phyloP scores from a whole-genome alignment of 2,797 vertebrate species.

The Emys orbicularis region DNA sequence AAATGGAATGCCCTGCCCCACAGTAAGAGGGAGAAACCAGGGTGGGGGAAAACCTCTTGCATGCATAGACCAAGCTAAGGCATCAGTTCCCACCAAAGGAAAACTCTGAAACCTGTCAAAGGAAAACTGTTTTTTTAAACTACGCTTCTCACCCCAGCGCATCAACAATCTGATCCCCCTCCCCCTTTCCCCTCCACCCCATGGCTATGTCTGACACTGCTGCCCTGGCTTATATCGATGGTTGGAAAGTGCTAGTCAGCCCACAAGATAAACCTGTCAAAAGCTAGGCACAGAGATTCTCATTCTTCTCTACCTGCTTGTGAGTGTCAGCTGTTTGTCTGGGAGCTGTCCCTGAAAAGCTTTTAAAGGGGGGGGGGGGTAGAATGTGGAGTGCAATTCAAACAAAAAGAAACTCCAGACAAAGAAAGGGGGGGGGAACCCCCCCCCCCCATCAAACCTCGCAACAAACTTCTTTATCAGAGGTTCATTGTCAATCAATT shows the following conservation, averaged over 20 bases:
- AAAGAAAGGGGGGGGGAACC: not conserved
- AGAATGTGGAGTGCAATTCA: conserved; percentile 30
- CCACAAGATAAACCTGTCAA: conserved; percentile 72
- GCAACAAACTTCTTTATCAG: conserved; percentile 84
- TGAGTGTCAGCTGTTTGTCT: conserved; percentile 67
- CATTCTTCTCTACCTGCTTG: conserved; percentile 72
- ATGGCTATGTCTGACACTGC: conserved; percentile 44
- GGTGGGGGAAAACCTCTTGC: conserved; percentile 34
- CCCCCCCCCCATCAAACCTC: conserved; percentile 72
- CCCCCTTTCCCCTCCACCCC: not conserved
- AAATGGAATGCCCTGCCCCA: not conserved
- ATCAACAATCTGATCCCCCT: conserved; percentile 3
- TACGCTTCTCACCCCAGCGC: conserved; percentile 47
- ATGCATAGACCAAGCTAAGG: not conserved
- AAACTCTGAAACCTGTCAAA: not conserved
- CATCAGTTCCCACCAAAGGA: conserved; percentile 15
- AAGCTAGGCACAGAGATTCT: conserved; percentile 2
- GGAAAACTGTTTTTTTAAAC: conserved; percentile 24
- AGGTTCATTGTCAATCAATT: conserved; percentile 88
- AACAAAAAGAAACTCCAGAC: conserved; percentile 19
- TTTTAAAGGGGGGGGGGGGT: conserved; percentile 33
- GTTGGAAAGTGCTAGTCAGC: conserved; percentile 52
- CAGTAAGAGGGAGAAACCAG: not conserved
- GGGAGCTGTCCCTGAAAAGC: conserved; percentile 63
- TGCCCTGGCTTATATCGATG: not conserved